Evolutionary conservation across 2,888 invertebrate genomes (phyloP), one percentile per base, ranked within the genome.

Genomic region (Chaitophorus viminalis): DNA sequence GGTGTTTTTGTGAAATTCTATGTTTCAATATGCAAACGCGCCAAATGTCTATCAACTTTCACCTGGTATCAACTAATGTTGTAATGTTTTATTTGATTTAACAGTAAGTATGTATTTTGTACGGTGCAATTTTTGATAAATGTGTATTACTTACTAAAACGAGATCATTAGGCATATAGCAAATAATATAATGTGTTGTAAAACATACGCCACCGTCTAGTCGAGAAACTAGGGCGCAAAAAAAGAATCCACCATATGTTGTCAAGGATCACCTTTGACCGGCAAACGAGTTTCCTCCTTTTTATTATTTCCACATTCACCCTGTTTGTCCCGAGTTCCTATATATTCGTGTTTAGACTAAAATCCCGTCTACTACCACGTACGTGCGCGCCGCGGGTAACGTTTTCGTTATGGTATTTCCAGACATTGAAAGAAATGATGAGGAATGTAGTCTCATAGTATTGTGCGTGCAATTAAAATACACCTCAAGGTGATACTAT

Each of bases 201-300:
- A 46, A 68, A 84, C 76, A 36, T 33, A 84, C 65, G 39, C 39
- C n/a, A 14, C 25, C 21, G 70, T 54, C n/a, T n/a, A 68, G 68
- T 36, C 46, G 21, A 36, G 75, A 60, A 29, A 75, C 83, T 46
- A 36, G 77, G 70, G 46, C 68, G 52, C 77, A 77, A 77, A 77
- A 83, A 75, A 85, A 39, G 4, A 25, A 68, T 68, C n/a, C 21
- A 39, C 86, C 86, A 86, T 79, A 70, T 86, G 86, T 79, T 60
- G 33, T 39, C 54, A 18, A 54, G 39, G n/a, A 78, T 79, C 79
- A 79, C 86, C 79, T 86, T 78, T 86, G 85, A 86, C 85, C 78
- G 85, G 85, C 78, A 86, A 86, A 86, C 85, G 77, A 86, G 86
- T 86, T 86, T 86, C 86, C 79, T 86, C 86, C 54, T 79, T 86